Evolutionary conservation across 2,113 vertebrate genomes (phyloP), one percentile per base, ranked within the genome.

Genomic region (zebrafish (Danio rerio)): DNA sequence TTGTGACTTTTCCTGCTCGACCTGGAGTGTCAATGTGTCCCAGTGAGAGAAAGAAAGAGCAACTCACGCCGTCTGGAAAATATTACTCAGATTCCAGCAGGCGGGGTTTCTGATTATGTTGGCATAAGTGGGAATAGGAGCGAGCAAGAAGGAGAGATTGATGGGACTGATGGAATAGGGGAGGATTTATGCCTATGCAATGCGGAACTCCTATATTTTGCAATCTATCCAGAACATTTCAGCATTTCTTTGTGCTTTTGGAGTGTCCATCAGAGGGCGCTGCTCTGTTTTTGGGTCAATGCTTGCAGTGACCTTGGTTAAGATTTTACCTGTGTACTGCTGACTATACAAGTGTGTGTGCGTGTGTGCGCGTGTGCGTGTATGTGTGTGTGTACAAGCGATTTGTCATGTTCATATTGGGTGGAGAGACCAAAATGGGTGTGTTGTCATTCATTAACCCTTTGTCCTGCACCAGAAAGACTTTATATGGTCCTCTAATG

Each of bases 71-170:
- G 84, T 92, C 91, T 94, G 92, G 92, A 92, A 93, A 89, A 86
- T 89, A 92, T 92, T 93, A 90, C 81, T 87, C 66, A 55, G 86
- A 91, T 92, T 93, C 89, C 88, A 91, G 78, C 88, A 88, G 89
- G 59, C 84, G 47, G 78, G 85, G 87, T 78, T 81, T 87, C 84
- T 88, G 84, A 88, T 88, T 86, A 85, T 90, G 72, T 80, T 86
- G 83, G 86, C 66, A 75, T 40, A 63, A 66, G 43, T 15, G 87
- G 16, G 31, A 72, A 66, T 50, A 42, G 65, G 78, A 16, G 15
- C 78, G 56, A 74, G 73, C 43, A 71, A 53, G 49, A 68, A 43
- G 63, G 78, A 50, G 56, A 59, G 88, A 40, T 87, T 87, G 76
- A 82, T 85, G 62, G 80, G 55, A 77, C 70, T 12, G 20, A 76